Conservation (phyloP, 2,113 vertebrate species). For the Dicerorhinus sumatrensis region DNA sequence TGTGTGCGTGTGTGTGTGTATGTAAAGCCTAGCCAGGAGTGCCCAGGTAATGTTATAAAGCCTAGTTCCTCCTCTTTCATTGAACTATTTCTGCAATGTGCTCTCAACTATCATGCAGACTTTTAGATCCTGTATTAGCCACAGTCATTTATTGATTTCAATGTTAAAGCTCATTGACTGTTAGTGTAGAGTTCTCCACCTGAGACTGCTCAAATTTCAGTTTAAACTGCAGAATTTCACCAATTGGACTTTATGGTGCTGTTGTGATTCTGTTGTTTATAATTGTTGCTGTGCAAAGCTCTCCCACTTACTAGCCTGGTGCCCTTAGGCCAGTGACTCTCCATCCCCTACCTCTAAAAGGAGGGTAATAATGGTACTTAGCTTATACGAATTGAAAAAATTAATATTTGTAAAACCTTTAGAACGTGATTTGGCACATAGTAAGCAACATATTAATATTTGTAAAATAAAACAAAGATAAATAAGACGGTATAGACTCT, state of each 20-base stretch:
- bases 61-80: neutral
- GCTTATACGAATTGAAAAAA: neutral
- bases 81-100: neutral
- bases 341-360: neutral
- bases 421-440: neutral
- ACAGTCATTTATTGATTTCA: neutral
- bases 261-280: neutral
- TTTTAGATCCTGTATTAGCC: neutral
- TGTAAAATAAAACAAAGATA: neutral
- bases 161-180: neutral
- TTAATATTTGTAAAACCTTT: neutral
- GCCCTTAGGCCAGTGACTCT: neutral
- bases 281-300: neutral
- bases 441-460: neutral
- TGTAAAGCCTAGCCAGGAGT: neutral
- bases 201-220: neutral
- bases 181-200: neutral
- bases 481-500: neutral
- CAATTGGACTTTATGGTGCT: neutral
- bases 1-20: neutral
- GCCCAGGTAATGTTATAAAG: neutral
- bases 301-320: neutral
- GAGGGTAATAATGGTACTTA: neutral
- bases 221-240: neutral
- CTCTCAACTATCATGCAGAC: neutral